phyloP scores from a whole-genome alignment of 2,113 vertebrate genomes.

The Calonectris borealis region DNA sequence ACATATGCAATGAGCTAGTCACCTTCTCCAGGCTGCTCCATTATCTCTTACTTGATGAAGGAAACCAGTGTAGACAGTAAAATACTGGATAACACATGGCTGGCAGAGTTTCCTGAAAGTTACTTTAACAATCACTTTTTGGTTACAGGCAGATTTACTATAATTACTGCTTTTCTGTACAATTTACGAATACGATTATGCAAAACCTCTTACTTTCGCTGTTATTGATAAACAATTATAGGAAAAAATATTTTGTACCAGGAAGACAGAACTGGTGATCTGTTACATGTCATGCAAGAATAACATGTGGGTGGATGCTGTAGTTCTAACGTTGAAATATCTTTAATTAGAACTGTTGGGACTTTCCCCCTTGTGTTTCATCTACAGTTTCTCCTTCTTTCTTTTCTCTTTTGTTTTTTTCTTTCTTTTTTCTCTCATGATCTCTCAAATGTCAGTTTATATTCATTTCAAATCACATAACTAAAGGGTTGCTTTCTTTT shows the following conservation, averaged over 20 bases:
- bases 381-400: neutral
- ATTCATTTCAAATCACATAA: neutral
- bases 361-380: conserved; percentile 22
- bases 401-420: neutral
- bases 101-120: neutral
- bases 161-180: neutral
- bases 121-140: neutral
- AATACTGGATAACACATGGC: neutral
- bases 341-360: conserved; percentile 52
- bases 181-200: neutral
- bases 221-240: conserved; percentile 25
- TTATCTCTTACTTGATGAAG: neutral
- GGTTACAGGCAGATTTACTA: neutral
- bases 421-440: neutral
- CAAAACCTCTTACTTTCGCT: neutral
- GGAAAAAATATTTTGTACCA: neutral
- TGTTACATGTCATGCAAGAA: conserved; percentile 37
- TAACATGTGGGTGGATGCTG: conserved; percentile 41
- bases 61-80: neutral
- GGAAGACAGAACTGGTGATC: conserved; percentile 24
- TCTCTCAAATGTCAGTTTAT: neutral
- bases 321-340: neutral
- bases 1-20: conserved; percentile 30
- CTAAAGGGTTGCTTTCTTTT: neutral
- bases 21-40: conserved; percentile 14